Evolutionary conservation across 2,888 invertebrate genomes (phyloP), one percentile per base, ranked within the genome.

Genomic region (Lithophane ornitopus): DNA sequence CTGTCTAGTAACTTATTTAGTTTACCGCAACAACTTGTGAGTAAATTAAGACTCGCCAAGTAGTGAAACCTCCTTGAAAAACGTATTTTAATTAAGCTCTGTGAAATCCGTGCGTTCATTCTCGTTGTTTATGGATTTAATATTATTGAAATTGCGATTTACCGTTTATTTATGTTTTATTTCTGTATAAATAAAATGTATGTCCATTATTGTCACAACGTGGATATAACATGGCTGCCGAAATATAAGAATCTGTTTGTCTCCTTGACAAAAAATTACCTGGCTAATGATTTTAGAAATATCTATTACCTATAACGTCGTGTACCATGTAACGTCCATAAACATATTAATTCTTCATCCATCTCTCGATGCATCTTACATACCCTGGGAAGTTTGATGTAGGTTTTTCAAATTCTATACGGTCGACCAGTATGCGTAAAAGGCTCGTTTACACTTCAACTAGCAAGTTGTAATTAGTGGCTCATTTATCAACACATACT

Each of bases 1-100:
- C 52, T 78, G 65, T 78, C 76, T 80, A 75, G 71, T 69, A 72
- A 80, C 63, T 79, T 76, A 74, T 69, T 83, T 78, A 83, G 77
- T 76, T 76, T 63, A 62, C 74, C 73, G 71, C 80, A 74, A 75
- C 75, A 76, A 74, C 73, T 80, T 70, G 61, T 54, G 62, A 82
- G 69, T 74, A 76, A 85, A 82, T 80, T 75, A 80, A 87, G 71
- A 62, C 39, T 28, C 34, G 41, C 46, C 22, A 26, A 72, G 72
- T 58, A 70, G 56, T 56, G 28, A 78, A 63, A 74, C 41, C 41
- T 68, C 14, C 2, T 68, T 58, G 41, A 63, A 72, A 73, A 77
- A 63, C 62, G 46, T 39, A 66, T 78, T 76, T 70, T 69, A 66
- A 80, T 69, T 72, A 77, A 61, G 58, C 63, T n/a, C 12, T 22